Conservation (phyloP, 2,888 invertebrate genomes). For the Sinelater perroti region DNA sequence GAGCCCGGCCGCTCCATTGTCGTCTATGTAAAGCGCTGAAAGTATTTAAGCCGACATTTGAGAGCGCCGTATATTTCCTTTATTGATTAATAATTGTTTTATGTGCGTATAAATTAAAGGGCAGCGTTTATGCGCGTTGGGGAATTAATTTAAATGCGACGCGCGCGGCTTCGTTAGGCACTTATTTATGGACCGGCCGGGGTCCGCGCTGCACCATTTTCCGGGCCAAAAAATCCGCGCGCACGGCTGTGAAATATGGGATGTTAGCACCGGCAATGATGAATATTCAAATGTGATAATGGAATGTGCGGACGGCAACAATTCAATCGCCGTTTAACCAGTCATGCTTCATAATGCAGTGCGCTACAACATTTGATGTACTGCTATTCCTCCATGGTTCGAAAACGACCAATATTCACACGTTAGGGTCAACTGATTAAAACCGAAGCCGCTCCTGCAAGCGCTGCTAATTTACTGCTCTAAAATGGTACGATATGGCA, state of each 20-base stretch:
- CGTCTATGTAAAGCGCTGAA: slow-evolving; percentile 6
- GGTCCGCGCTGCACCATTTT: slow-evolving; percentile 9
- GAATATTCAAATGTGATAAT: slow-evolving; percentile 43
- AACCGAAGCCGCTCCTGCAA: no score
- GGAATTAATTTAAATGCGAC: slow-evolving; percentile 6
- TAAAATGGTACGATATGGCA: no score
- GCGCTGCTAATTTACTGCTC: no score
- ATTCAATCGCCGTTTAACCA: slow-evolving; percentile 46
- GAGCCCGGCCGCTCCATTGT: background rate
- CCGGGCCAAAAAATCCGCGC: slow-evolving; percentile 10
- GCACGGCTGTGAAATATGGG: slow-evolving; percentile 23
- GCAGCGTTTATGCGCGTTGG: slow-evolving; percentile 9
- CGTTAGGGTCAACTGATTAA: no score
- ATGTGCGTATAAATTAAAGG: slow-evolving; percentile 7
- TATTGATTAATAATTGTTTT: slow-evolving; percentile 12
- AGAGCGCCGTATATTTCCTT: slow-evolving; percentile 7
- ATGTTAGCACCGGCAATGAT: slow-evolving; percentile 36
- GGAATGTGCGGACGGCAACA: slow-evolving; percentile 45
- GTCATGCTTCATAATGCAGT: slow-evolving; percentile 48
- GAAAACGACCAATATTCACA: background rate
- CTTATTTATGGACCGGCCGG: background rate
- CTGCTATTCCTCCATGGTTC: slow-evolving; percentile 43
- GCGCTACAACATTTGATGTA: slow-evolving; percentile 42
- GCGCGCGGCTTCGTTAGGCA: slow-evolving; percentile 6
- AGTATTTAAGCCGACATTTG: background rate